These are phyloP conservation scores for Gibbula magus DNA, from an alignment of 2,888 invertebrate genomes.

Conservation along the genomic window DNA sequence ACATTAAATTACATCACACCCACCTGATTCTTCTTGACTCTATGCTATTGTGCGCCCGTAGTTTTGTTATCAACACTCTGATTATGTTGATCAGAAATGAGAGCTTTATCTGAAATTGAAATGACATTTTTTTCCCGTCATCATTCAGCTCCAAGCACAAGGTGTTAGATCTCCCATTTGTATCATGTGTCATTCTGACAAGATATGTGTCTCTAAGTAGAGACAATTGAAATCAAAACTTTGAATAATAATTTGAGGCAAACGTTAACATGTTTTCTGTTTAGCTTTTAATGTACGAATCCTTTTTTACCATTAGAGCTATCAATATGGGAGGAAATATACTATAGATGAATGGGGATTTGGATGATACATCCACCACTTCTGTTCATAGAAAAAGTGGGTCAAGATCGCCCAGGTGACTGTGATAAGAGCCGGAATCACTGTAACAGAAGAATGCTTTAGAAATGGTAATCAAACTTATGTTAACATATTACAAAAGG, in stretches of 20 bases:
- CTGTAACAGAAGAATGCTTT: constrained; percentile 62
- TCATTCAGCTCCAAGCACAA: background rate
- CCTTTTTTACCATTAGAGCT: constrained; percentile 71
- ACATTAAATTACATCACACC: constrained; percentile 22
- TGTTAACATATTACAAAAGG: too few species aligned
- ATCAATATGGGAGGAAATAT: constrained; percentile 71
- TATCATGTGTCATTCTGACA: background rate
- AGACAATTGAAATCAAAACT: background rate
- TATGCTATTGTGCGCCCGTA: constrained; percentile 75
- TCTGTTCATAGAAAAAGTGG: constrained; percentile 54
- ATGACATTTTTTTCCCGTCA: constrained; percentile 21
- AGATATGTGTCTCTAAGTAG: background rate
- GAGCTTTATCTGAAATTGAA: constrained; percentile 74
- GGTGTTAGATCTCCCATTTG: too few species aligned
- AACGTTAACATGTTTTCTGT: background rate
- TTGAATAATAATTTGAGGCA: background rate
- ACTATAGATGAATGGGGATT: constrained; percentile 36
- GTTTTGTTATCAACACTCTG: constrained; percentile 76
- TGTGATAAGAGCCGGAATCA: constrained; percentile 76
- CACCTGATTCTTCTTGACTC: constrained; percentile 76
- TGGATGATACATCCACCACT: constrained; percentile 74
- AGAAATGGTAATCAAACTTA: background rate
- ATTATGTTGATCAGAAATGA: constrained; percentile 76
- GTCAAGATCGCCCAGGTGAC: constrained; percentile 76
- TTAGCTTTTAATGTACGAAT: background rate